Evolutionary conservation across 2,113 vertebrate species (phyloP), one percentile per base, ranked within the genome.

Genomic region (Holacanthus passer): DNA sequence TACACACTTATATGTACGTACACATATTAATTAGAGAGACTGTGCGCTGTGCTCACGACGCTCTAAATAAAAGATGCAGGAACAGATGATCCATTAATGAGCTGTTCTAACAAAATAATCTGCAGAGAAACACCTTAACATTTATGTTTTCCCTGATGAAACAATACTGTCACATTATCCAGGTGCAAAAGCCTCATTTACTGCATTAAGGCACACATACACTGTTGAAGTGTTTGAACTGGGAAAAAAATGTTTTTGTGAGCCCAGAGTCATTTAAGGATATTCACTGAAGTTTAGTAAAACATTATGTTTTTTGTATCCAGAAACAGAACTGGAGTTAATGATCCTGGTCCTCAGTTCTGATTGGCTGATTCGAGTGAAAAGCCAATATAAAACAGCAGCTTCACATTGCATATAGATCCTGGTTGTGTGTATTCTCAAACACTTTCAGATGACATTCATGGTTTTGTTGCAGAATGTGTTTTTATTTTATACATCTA

Each of bases 31-130:
- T 16, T 4, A 32, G 19, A 67, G 7, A 17, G 3, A 43, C 24
- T 3, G 4, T 37, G 29, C 16, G 11, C 24, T 31, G 50, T 32
- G 37, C n/a, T 20, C 39, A 65, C 35, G 14, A 17, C 12, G 8
- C 27, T 45, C 8, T 13, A 39, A 29, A 60, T 32, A 55, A 77
- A 5, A 50, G 43, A 52, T 63, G 5, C 14, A 29, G 22, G 35
- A 32, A 41, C 53, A 37, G 12, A 17, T 53, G 58, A 72, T 55
- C 19, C 22, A 37, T 22, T 55, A 64, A 55, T 55, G 39, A 79
- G 68, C 27, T 43, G 66, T 56, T 37, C 45, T 4, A n/a, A 65
- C 37, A 63, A 50, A 59, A 63, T n/a, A 22, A 75, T 77, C 14
- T 50, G 7, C 32, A 64, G 31, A 10, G 50, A 50, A 58, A 66